Evolutionary conservation across 35 echinoderm and acorn worm genomes (phyloP).

Genomic region (Patiria miniata): DNA sequence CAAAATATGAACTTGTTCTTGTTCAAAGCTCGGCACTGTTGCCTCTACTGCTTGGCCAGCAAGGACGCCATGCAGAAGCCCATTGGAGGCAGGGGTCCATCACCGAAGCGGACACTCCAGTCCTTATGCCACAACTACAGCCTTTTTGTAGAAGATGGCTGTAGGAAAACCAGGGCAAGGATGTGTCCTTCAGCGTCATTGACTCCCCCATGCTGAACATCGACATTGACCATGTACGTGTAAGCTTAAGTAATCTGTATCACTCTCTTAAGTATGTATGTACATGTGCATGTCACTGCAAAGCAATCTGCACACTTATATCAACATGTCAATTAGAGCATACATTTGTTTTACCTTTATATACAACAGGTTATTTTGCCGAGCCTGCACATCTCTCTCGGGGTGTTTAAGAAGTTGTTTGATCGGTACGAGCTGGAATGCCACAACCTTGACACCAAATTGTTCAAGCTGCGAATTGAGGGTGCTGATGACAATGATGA

Average conservation of each 20-base stretch:
- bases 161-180: not conserved
- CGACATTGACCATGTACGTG: not conserved
- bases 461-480: not conserved
- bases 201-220: not conserved
- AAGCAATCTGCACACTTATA: too few relatives aligned
- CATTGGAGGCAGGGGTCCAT: not conserved
- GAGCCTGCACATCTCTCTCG: slow-evolving; percentile 24
- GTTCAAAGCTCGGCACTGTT: not conserved
- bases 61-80: not conserved
- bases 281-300: too few relatives aligned
- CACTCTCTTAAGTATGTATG: not conserved
- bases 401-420: slow-evolving; percentile 32
- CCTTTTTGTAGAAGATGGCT: not conserved
- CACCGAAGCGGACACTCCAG: not conserved
- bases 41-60: not conserved
- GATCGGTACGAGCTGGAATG: slow-evolving; percentile 7
- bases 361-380: slow-evolving; percentile 31
- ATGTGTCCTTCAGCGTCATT: not conserved
- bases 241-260: not conserved
- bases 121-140: not conserved
- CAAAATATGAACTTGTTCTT: too few relatives aligned
- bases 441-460: slow-evolving; percentile 16
- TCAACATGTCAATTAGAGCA: not conserved
- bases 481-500: not conserved
- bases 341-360: not conserved